Conservation (phyloP, 2,888 invertebrate genomes). For the Chrysomela aeneicollis region DNA sequence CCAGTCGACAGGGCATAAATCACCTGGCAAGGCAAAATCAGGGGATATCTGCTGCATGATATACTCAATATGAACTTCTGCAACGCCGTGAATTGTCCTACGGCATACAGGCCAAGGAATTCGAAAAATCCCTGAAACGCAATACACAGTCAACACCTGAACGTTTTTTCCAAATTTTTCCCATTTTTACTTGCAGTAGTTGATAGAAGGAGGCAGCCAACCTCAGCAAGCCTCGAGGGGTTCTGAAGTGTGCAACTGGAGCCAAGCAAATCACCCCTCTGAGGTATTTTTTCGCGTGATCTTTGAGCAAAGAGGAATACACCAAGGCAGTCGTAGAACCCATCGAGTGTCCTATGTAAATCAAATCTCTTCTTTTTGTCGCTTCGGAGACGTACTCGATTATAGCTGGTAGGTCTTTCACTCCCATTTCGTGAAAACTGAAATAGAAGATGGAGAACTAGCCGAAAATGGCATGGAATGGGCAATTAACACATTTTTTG, state of each 20-base stretch:
- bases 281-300: conserved; percentile 71
- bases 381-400: conserved; percentile 71
- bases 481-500: too few species aligned
- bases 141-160: neutral
- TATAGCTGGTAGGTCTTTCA: conserved; percentile 83
- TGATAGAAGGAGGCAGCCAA: conserved; percentile 22
- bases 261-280: conserved; percentile 71
- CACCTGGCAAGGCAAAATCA: conserved; percentile 18
- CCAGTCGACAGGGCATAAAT: conserved; percentile 16
- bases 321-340: conserved; percentile 78
- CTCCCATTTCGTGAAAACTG: conserved; percentile 87
- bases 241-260: conserved; percentile 70
- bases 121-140: conserved; percentile 20
- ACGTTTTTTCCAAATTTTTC: too few species aligned
- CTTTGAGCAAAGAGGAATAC: conserved; percentile 71
- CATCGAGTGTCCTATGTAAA: conserved; percentile 89
- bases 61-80: conserved; percentile 1
- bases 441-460: neutral
- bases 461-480: too few species aligned
- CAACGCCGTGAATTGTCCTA: conserved; percentile 19
- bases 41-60: conserved; percentile 23
- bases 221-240: conserved; percentile 57
- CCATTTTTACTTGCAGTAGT: conserved; percentile 16
- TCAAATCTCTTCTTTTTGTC: conserved; percentile 63
- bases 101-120: conserved; percentile 12